Evolutionary conservation across 2,888 invertebrate genomes (phyloP), one percentile per base, ranked within the genome.

Genomic region (Cynaeus angustus): DNA sequence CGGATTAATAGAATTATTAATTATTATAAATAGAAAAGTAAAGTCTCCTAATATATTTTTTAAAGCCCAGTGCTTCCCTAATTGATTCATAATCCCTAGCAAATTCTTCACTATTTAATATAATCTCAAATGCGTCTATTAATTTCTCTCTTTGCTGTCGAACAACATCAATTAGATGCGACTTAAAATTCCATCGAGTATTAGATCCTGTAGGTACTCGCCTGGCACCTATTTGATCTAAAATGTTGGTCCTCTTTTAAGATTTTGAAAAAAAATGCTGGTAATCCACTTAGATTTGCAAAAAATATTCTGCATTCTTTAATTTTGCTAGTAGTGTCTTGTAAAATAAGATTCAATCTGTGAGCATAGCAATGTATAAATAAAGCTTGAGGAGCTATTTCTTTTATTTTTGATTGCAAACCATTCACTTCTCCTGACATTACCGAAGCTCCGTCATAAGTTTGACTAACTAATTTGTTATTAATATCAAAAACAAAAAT

Each of bases 321-420:
- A 16, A 48, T 66, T 48, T 33, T 16, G 37, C 13, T 43, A 9
- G 13, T 10, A 59, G 52, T 16, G 4, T 26, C n/a, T 14, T 48
- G 21, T 33, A 75, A 48, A 28, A 78, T 16, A 14, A 68, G 52
- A 68, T 62, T 68, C 10, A 68, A 53, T 14, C 66, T 62, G 65
- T 75, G 74, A 1, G 74, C 73, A 64, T 75, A 74, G 65, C 76
- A 77, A 46, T 77, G 77, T 2, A 73, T 72, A 43, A 71, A 76
- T 26, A 68, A 21, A 12, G 75, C 77, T 30, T 64, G 33, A 8
- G 65, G 72, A 55, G 68, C 72, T 7, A 62, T 41, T 70, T 72
- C 69, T 28, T 50, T 26, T 28, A 26, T 10, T 28, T 50, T 50
- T 10, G 58, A 69, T 68, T 80, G 78, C 13, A 79, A 70, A 33